A percentile compares a stretch with the other conserved stretches of the same genome.
These are phyloP conservation scores for Lerema accius DNA, from an alignment of 1,140 invertebrate genomes.

Conservation along the genomic window DNA sequence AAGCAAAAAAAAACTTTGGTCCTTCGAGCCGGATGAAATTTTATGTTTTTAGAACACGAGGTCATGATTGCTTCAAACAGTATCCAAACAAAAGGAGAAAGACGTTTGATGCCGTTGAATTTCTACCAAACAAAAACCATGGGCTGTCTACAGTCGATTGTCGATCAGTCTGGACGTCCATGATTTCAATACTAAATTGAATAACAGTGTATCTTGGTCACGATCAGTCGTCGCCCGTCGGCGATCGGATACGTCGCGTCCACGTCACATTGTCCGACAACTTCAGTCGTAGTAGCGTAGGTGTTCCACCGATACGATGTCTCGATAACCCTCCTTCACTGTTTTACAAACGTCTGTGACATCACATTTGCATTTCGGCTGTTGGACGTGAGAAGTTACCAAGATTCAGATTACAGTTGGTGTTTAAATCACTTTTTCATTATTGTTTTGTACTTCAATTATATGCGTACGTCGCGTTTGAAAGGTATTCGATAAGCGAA, in stretches of 20 bases:
- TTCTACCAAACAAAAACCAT: slow-evolving; percentile 16
- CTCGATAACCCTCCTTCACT: slow-evolving; percentile 53
- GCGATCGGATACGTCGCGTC: slow-evolving; percentile 29
- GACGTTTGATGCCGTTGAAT: neutral
- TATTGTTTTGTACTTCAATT: neutral
- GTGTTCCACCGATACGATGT: slow-evolving; percentile 52
- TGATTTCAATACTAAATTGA: slow-evolving; percentile 54
- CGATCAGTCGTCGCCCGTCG: slow-evolving; percentile 28
- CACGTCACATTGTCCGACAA: slow-evolving; percentile 59
- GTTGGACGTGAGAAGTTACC: slow-evolving; percentile 54
- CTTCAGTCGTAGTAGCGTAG: slow-evolving; percentile 45
- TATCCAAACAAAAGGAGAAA: neutral
- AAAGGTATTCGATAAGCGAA: no score
- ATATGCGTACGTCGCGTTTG: no score
- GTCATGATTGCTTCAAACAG: no score
- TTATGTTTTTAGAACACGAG: no score
- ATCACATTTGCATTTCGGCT: slow-evolving; percentile 67
- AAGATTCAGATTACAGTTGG: slow-evolving; percentile 9
- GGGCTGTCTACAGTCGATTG: slow-evolving; percentile 40
- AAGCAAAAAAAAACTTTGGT: no score
- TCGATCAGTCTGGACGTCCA: slow-evolving; percentile 45
- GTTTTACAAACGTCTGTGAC: slow-evolving; percentile 58
- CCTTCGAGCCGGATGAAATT: no score
- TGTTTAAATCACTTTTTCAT: neutral
- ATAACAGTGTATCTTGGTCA: slow-evolving; percentile 46